Evolutionary conservation across 2,797 vertebrate genomes (phyloP), one percentile per base, ranked within the genome.

Genomic region (Mormyrops boulengeri): DNA sequence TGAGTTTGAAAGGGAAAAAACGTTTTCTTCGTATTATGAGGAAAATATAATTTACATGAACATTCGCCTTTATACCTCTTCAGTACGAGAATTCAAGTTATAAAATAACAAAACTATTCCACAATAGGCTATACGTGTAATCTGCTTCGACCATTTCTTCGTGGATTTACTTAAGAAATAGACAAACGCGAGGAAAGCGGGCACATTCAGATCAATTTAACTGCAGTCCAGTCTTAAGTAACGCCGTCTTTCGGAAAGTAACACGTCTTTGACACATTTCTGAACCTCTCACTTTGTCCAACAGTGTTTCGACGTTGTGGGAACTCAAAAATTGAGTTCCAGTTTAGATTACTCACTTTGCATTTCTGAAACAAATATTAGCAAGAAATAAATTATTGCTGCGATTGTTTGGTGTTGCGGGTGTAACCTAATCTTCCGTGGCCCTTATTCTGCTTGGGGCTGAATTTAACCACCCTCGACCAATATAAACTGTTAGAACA

Each of bases 201-300:
- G 19, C 41, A 9, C 38, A 8, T 82, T 82, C 22, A 44, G 77
- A n/a, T 14, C 41, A 47, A 19, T 80, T n/a, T 41, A 41, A 41
- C 77, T 82, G 77, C 41, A 34, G 77, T 9, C 77, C 77, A 19
- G 77, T 11, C 77, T 44, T 44, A 82, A 82, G 77, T 82, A 44
- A 82, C 77, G 77, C 38, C 41, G 77, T 47, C 77, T 47, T 82
- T 47, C 77, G 38, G 77, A 82, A 82, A 82, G 19, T 82, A 17
- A 82, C 77, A 82, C 77, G 77, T 82, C 38, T 82, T 44, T 41
- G 77, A 82, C 6, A 82, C 38, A 82, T 82, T 82, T 82, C 41
- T 82, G 77, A 80, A 82, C 38, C 77, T 7, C 77, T 44, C 6
- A 44, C 38, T 22, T 82, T 47, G 77, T n/a, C 77, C 41, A 19